Percentiles rank a stretch among this genome's conserved stretches.
These are phyloP conservation scores for Sebastes schlegelii DNA, from an alignment of 2,113 vertebrate genomes.

Conservation along the genomic window DNA sequence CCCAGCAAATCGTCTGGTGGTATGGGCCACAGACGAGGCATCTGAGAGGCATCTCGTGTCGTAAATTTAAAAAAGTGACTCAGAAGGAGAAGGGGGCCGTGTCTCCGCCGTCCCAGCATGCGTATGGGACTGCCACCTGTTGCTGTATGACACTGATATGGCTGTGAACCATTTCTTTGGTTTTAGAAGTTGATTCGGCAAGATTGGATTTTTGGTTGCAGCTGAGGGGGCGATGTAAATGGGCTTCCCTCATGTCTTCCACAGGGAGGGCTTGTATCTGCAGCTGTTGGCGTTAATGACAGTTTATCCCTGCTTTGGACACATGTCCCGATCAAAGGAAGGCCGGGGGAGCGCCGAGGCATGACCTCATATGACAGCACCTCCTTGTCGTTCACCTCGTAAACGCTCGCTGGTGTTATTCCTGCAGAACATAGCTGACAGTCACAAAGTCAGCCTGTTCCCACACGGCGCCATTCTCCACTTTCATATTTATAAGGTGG, in stretches of 20 bases:
- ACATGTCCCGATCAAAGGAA: constrained; percentile 73
- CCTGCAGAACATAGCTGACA: constrained; percentile 43
- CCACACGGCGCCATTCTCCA: constrained; percentile 26
- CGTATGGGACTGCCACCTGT: constrained; percentile 67
- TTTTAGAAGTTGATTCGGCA: constrained; percentile 67
- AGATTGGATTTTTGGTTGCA: constrained; percentile 52
- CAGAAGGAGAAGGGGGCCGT: constrained; percentile 25
- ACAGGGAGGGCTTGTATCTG: constrained; percentile 59
- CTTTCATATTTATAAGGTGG: constrained; percentile 48
- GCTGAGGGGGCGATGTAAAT: constrained; percentile 18
- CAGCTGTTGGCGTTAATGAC: constrained; percentile 81
- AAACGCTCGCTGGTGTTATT: constrained; percentile 68
- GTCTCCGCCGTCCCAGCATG: constrained; percentile 35
- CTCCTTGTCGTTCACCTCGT: constrained; percentile 64
- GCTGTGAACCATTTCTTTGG: constrained; percentile 69
- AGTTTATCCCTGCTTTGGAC: constrained; percentile 72
- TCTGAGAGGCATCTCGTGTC: background rate
- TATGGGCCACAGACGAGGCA: background rate
- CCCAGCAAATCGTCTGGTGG: background rate
- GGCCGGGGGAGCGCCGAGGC: constrained; percentile 10
- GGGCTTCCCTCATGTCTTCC: constrained; percentile 50
- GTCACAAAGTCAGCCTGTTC: constrained; percentile 61
- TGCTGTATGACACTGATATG: constrained; percentile 70
- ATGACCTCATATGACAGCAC: constrained; percentile 68
- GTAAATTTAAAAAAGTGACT: constrained; percentile 31